Evolutionary conservation across 1,140 invertebrate genomes (phyloP).

Genomic region (Zophobas atratus): DNA sequence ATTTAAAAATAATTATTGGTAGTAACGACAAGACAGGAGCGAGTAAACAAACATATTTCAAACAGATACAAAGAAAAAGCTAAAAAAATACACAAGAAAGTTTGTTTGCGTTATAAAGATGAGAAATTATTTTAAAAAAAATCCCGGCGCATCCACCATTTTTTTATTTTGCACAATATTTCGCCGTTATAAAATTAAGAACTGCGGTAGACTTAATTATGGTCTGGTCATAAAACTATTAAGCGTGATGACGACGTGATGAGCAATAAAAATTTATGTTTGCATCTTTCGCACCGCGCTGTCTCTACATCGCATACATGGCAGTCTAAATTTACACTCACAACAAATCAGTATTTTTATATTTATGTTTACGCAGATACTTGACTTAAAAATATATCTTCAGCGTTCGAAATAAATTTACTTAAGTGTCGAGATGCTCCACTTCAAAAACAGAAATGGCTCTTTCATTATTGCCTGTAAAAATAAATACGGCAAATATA

Average conservation of each 20-base stretch:
- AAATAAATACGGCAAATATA: conserved; percentile 14
- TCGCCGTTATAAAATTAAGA: neutral
- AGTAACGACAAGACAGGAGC: neutral
- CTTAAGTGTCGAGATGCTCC: conserved; percentile 3
- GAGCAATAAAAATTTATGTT: no score
- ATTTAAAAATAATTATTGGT: conserved; percentile 40
- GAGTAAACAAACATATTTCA: neutral
- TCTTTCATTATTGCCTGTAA: neutral
- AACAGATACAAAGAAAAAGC: no score
- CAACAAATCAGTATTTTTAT: conserved; percentile 9
- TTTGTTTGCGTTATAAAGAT: neutral
- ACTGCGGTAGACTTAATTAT: neutral
- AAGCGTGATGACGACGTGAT: no score
- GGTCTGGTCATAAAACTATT: no score
- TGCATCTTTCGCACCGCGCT: no score
- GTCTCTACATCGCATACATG: no score
- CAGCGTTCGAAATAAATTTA: conserved; percentile 15
- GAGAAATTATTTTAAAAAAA: neutral
- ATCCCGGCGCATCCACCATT: no score
- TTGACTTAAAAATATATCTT: conserved; percentile 15
- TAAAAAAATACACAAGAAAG: neutral
- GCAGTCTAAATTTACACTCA: neutral
- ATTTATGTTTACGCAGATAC: neutral
- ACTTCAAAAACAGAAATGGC: conserved; percentile 16
- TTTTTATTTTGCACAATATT: neutral